These are phyloP conservation scores for Brachionus plicatilis DNA, from an alignment of 1,140 invertebrate species.

Conservation along the genomic window DNA sequence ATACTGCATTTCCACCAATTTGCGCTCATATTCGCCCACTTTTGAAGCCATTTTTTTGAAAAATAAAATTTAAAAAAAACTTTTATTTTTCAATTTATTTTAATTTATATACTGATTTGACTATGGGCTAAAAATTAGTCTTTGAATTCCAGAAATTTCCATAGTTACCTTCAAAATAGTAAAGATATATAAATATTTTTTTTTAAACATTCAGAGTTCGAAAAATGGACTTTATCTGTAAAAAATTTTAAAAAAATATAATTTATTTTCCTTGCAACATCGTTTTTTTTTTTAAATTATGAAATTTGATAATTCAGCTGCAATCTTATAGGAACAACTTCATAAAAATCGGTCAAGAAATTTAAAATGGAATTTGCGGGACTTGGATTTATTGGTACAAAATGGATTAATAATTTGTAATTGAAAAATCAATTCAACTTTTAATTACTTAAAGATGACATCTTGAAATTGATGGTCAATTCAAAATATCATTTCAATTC, in stretches of 20 bases:
- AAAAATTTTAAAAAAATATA: too few relatives aligned
- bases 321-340: not conserved
- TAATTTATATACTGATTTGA: not conserved
- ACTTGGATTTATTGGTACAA: not conserved
- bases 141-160: conserved; percentile 27
- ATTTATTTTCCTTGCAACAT: too few relatives aligned
- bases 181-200: not conserved
- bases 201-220: not conserved
- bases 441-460: too few relatives aligned
- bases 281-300: too few relatives aligned
- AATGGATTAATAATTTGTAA: too few relatives aligned
- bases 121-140: not conserved
- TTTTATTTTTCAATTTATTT: not conserved
- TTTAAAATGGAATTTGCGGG: too few relatives aligned
- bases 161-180: not conserved
- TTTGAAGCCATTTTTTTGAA: not conserved
- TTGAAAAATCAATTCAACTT: too few relatives aligned
- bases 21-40: conserved; percentile 4
- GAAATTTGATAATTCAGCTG: too few relatives aligned
- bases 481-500: too few relatives aligned
- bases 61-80: not conserved
- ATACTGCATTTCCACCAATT: conserved; percentile 43
- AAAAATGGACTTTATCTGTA: conserved; percentile 1
- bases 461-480: too few relatives aligned
- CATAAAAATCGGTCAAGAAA: too few relatives aligned